Evolutionary conservation across 2,888 invertebrate genomes (phyloP), one percentile per base, ranked within the genome.

Genomic region (Melinopterus prodromus): DNA sequence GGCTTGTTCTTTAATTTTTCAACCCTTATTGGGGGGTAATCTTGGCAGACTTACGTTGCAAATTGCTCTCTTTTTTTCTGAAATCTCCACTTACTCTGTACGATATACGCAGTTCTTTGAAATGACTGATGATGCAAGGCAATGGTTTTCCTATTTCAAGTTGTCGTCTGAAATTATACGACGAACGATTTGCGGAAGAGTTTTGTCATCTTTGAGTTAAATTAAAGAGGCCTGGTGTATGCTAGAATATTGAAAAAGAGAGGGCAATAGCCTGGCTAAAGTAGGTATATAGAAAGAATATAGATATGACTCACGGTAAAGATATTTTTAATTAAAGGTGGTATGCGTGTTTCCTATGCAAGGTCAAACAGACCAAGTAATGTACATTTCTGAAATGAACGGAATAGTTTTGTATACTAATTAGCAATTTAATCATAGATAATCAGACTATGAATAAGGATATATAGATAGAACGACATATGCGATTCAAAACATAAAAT

Each of bases 81-180:
- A 53, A 53, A 9, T 53, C 53, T 53, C 53, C 36, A 76, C 36
- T 16, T 26, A 75, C 15, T n/a, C 38, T 75, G 38, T 75, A 75
- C 1, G 7, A 16, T 6, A 26, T 75, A 75, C 53, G 53, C 53
- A 53, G 53, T 53, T 53, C 53, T 6, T 2, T 53, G 53, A 53
- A 53, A 7, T 53, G 7, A 9, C 9, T 6, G 12, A 53, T 26
- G 26, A 26, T 26, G 26, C 26, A 26, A 26, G 26, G 26, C 26
- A 26, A 26, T 26, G 26, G 3, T 26, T 26, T 26, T 2, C 26
- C 26, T 26, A 26, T 1, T 26, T 26, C 3, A 26, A 26, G 26
- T 26, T 26, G 53, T 53, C 53, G 5, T 53, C 5, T 53, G 53
- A 53, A 53, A 53, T 53, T 53, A 53, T 53, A 53, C 5, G 53